Base-by-base conservation (phyloP, 2,888 invertebrate genomes). In the Eledone cirrhosa region DNA sequence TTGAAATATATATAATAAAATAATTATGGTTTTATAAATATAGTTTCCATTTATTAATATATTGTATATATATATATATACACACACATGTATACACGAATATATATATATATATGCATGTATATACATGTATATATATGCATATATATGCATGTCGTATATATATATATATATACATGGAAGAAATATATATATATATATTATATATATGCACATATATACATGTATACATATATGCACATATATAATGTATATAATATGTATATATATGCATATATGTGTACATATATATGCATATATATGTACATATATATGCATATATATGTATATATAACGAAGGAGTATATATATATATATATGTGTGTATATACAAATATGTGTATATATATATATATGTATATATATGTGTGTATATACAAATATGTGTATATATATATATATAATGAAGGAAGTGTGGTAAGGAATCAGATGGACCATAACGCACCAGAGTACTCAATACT, bases 341-440 rank as follows among this genome's bases (percentile, higher is more conserved):
- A n/a, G n/a, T n/a, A n/a, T n/a, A n/a, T 65, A 65, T n/a, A 0
- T 65, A 65, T 16, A 59, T 16, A 7, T 16, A 59, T 2, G 2
- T 59, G 2, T 59, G 2, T 59, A 3, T 59, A 59, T 16, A 59
- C 4, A 3, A 59, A 65, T 2, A 65, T 65, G 29, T n/a, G 29
- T 65, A n/a, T n/a, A 65, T n/a, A n/a, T n/a, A 65, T 65, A 65
- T 65, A 65, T 65, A 65, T 65, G 29, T 65, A n/a, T 65, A 65
- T 65, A n/a, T 2, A n/a, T 65, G n/a, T 65, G 27, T 65, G 29
- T 65, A 24, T 65, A n/a, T 24, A 65, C 29, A 27, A 27, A 24
- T 65, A 65, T 65, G 0, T n/a, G n/a, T n/a, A n/a, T n/a, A n/a
- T n/a, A n/a, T n/a, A n/a, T n/a, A n/a, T n/a, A n/a, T n/a, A n/a